Base-by-base conservation (phyloP, 2,888 invertebrate genomes). In the Campoplex capitator region DNA sequence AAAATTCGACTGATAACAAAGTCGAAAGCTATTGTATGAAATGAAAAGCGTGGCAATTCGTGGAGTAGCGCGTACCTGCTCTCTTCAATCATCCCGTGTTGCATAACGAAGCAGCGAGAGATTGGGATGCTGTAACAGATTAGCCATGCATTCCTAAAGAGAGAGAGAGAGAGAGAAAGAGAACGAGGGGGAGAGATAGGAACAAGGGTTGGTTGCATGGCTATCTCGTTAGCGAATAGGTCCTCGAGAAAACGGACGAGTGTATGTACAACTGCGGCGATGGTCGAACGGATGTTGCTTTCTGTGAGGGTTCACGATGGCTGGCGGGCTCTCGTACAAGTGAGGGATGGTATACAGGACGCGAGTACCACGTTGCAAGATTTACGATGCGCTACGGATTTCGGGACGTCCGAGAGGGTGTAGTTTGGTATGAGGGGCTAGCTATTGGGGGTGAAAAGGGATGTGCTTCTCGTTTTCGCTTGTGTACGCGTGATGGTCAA, bases 381-480 rank as follows among this genome's bases (percentile, higher is more conserved):
- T 91, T 91, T 91, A 91, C 91, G 90, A 90, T 86, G 88, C 88
- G 87, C 89, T 48, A 77, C 83, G 88, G 88, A 89, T 89, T 89
- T 88, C 84, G 88, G 84, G 84, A 88, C 80, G 88, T 83, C 85
- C 83, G 84, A 68, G 78, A 76, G 84, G 62, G 78, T 76, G 68
- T 28, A 32, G 75, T 56, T 65, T 54, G 77, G 80, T 54, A 56
- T n/a, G 48, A 75, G 58, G 48, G 42, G 62, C 23, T 68, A 18
- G 71, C 38, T 62, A 32, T 28, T 32, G 48, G 65, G 67, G 71
- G 38, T 73, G 77, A 28, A 79, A 70, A 70, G 74, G 76, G 83
- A 83, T 74, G 86, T 68, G 76, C 38, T 73, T 58, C 77, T 67
- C 77, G 77, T 81, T 82, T 67, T 74, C 73, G 73, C 73, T 81